A percentile compares a stretch with the other conserved stretches of the same genome.
These are phyloP conservation scores for Ciona savignyi DNA, from an alignment of 23 tunicate species.

Conservation along the genomic window DNA sequence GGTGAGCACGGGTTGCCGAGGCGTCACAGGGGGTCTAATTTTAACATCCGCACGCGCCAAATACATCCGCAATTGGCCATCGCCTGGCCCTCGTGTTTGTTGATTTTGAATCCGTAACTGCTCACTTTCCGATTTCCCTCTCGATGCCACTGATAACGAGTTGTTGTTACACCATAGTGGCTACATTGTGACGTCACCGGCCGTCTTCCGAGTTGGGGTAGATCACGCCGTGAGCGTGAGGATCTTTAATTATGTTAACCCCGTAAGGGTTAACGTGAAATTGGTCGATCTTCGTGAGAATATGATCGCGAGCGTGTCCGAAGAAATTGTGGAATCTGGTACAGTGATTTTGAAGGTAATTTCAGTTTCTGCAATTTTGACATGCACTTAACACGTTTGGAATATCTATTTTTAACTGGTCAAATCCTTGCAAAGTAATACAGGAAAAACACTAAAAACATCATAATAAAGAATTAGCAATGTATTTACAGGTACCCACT, in stretches of 20 bases:
- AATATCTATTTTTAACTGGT: no score
- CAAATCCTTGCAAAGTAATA: background rate
- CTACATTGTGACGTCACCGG: conserved; percentile 91
- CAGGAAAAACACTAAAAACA: no score
- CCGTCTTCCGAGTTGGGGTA: conserved; percentile 83
- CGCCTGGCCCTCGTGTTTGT: no score
- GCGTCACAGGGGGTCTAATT: background rate
- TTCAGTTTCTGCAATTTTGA: background rate
- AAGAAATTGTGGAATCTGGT: conserved; percentile 32
- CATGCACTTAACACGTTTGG: no score
- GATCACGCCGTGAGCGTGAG: conserved; percentile 61
- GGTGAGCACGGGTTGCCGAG: background rate
- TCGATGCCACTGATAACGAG: background rate
- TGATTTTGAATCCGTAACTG: no score
- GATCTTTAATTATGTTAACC: conserved; percentile 49
- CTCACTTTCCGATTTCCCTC: background rate
- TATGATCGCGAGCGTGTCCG: conserved; percentile 42
- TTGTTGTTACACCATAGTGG: conserved; percentile 40
- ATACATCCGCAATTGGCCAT: no score
- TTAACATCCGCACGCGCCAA: background rate
- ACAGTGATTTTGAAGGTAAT: conserved; percentile 31
- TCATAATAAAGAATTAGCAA: no score
- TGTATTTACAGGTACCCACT: conserved; percentile 64
- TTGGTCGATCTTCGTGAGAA: conserved; percentile 67
- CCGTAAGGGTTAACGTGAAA: conserved; percentile 66